Base-by-base conservation (phyloP, 2,888 invertebrate species). In the Drosophila kambysellisi region DNA sequence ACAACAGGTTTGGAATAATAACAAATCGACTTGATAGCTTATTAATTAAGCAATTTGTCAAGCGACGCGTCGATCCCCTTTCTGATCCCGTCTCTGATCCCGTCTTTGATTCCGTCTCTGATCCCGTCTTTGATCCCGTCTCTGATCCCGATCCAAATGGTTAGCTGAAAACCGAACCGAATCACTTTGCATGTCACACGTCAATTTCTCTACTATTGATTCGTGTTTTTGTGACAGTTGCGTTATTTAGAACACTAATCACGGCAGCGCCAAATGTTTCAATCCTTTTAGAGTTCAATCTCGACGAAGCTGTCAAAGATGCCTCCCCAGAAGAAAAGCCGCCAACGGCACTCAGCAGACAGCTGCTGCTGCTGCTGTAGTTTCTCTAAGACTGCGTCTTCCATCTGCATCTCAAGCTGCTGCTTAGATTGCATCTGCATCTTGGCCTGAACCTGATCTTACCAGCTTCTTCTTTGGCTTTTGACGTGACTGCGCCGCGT, bases 31-130 rank as follows among this genome's bases (percentile, higher is more conserved):
- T 72, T 87, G 75, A 56, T 68, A 65, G 72, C 66, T 81, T 65
- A 82, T 90, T 87, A 87, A 90, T 87, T 88, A 88, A 88, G 89
- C 82, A 87, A 87, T 87, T 87, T 87, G 90, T 90, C 89, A 88
- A 67, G 79, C 70, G 56, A 68, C 89, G 64, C 65, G 69, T 83
- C 75, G 75, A 52, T 54, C 32, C 57, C 54, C 53, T 66, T 61
- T 25, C 25, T 25, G 25, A 25, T 25, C 32, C 57, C 54, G 56
- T 66, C 63, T 25, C 25, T 25, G 25, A 25, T 25, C 25, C 25
- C 25, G 25, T 25, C 25, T 25, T 2, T 25, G 25, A 25, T 25
- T 2, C 3, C 25, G 25, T 25, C 25, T 25, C 25, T 25, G 25
- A 25, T 25, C 25, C 25, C 25, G 25, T 25, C 25, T 25, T 2